Evolutionary conservation across 2,113 vertebrate species (phyloP).

Genomic region (Sinocyclocheilus maitianheensis): DNA sequence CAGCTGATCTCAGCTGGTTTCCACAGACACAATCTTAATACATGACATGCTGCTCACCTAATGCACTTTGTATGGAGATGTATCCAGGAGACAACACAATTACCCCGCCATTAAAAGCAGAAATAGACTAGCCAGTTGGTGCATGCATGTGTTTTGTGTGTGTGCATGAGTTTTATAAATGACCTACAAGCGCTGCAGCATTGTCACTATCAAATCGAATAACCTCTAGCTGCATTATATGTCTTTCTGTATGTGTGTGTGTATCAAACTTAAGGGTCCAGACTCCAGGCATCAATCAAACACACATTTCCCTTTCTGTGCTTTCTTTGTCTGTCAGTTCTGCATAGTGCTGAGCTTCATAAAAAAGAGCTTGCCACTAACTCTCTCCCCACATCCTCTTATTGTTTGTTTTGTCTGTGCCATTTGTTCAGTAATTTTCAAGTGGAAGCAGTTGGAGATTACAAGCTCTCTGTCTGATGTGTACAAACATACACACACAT

Average conservation of each 20-base stretch:
- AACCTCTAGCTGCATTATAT: conserved; percentile 10
- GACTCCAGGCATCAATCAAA: conserved; percentile 26
- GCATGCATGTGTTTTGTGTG: conserved; percentile 15
- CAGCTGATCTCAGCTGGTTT: conserved; percentile 29
- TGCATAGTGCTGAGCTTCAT: background rate
- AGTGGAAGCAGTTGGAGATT: conserved; percentile 6
- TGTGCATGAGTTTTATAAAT: conserved; percentile 38
- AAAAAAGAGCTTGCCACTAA: conserved; percentile 12
- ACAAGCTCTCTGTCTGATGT: conserved; percentile 19
- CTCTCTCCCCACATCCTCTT: conserved; percentile 20
- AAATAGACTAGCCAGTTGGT: conserved; percentile 46
- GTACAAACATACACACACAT: conserved; percentile 27
- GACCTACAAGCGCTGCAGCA: conserved; percentile 33
- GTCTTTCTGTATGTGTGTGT: background rate
- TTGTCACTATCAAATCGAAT: conserved; percentile 38
- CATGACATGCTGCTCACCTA: conserved; percentile 28
- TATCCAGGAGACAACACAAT: conserved; percentile 43
- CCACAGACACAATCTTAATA: background rate
- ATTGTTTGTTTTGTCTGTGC: conserved; percentile 30
- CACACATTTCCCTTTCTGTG: background rate
- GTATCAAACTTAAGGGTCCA: background rate
- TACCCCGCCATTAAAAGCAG: conserved; percentile 28
- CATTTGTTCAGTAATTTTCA: conserved; percentile 32
- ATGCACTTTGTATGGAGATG: background rate
- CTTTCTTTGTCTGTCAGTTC: background rate